These are phyloP conservation scores for Peromyscus attwateri DNA, from an alignment of 2,797 vertebrate species.

Conservation along the genomic window DNA sequence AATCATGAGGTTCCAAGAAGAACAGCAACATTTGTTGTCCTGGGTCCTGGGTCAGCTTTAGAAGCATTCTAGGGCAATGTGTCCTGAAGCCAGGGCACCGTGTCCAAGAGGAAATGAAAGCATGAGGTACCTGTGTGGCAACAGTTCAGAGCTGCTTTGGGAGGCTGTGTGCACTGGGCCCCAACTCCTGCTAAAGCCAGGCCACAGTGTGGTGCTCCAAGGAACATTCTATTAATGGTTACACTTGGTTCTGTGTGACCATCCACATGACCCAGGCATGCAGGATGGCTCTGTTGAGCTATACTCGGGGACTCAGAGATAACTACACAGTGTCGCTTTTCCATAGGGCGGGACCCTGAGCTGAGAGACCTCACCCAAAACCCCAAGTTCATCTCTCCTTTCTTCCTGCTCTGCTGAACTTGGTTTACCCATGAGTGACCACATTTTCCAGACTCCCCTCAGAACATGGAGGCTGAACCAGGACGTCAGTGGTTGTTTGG, in stretches of 20 bases:
- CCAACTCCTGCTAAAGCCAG: background rate
- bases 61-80: background rate
- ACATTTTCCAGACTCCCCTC: background rate
- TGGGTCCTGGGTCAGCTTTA: background rate
- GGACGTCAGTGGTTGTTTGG: background rate
- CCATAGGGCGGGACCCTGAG: background rate
- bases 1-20: background rate
- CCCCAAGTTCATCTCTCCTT: background rate
- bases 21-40: background rate
- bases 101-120: background rate
- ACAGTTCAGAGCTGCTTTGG: background rate
- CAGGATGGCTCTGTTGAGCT: background rate
- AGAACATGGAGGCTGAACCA: background rate
- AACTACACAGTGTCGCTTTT: background rate
- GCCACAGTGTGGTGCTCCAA: too few species aligned
- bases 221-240: background rate
- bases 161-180: fast-evolving
- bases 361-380: too few species aligned
- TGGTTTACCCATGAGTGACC: background rate
- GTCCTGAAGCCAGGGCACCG: background rate
- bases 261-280: background rate
- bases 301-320: background rate
- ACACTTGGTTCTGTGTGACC: background rate
- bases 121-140: fast-evolving
- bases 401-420: background rate